Conservation (phyloP, 2,888 invertebrate genomes). For the Callyntrura guangdongensis region DNA sequence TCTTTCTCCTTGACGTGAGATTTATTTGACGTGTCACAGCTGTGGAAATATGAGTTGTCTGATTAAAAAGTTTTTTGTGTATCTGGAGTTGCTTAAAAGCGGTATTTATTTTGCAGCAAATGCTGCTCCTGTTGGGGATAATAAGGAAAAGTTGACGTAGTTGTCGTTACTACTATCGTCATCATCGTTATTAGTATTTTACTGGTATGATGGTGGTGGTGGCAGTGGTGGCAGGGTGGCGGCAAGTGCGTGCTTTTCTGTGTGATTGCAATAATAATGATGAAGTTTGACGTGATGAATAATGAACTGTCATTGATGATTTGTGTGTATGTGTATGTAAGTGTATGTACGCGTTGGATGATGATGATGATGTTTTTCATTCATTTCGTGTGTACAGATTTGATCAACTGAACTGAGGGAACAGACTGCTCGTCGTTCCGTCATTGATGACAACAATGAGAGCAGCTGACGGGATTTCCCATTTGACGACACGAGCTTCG, state of each 20-base stretch:
- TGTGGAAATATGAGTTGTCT: constrained; percentile 62
- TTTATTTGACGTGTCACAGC: constrained; percentile 61
- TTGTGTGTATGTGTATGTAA: too few relatives aligned
- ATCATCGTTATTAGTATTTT: background rate
- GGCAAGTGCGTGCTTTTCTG: constrained; percentile 25
- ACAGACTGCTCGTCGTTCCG: constrained; percentile 80
- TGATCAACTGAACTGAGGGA: constrained; percentile 81
- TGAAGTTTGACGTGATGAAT: constrained; percentile 63
- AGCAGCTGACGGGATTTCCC: constrained; percentile 81
- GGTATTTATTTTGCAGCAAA: background rate
- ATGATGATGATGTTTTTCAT: constrained; percentile 10
- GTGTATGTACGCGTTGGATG: too few relatives aligned
- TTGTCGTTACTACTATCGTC: background rate
- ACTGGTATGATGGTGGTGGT: constrained; percentile 24
- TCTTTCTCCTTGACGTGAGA: constrained; percentile 41
- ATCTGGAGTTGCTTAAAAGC: background rate
- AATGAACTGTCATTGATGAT: constrained; percentile 72
- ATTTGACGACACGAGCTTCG: constrained; percentile 75
- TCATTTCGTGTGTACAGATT: constrained; percentile 77
- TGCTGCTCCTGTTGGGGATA: background rate
- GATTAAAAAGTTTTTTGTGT: constrained; percentile 44
- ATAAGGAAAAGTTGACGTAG: background rate
- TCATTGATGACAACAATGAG: constrained; percentile 82
- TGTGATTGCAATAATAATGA: constrained; percentile 60
- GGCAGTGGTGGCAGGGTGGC: constrained; percentile 4